Percentiles rank a stretch among this genome's conserved stretches.
Evolutionary conservation across 2,888 invertebrate genomes (phyloP).

Genomic region (Germaria angustata): DNA sequence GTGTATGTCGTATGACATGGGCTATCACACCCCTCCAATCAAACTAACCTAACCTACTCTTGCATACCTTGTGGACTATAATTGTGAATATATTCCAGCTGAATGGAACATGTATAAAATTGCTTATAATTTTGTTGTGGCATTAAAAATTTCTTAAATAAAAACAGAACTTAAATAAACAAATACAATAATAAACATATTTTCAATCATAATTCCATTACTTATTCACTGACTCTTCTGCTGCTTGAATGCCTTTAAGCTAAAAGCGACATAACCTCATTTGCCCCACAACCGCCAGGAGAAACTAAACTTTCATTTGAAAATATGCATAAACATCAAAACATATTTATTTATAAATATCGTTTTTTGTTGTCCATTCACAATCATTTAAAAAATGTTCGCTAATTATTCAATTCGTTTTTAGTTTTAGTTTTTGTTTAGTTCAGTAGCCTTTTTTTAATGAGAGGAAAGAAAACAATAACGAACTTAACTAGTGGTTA

Average conservation of each 20-base stretch:
- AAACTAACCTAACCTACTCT: no score
- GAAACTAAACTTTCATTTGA: slow-evolving; percentile 33
- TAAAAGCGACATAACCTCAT: neutral
- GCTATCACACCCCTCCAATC: no score
- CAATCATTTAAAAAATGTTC: slow-evolving; percentile 37
- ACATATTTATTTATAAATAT: neutral
- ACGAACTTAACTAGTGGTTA: slow-evolving; percentile 39
- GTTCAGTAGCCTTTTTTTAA: slow-evolving; percentile 12
- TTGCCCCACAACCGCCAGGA: neutral
- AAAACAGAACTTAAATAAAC: no score
- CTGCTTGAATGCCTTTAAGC: neutral
- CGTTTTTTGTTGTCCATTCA: neutral
- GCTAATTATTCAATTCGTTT: slow-evolving; percentile 31
- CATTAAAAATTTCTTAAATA: no score
- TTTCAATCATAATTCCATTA: no score
- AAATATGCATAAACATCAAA: slow-evolving; percentile 21
- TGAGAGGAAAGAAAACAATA: neutral
- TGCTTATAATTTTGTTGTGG: no score
- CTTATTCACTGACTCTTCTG: no score
- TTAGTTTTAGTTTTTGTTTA: neutral
- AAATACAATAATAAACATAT: no score
- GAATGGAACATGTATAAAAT: no score
- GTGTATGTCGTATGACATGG: no score
- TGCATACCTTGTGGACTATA: no score
- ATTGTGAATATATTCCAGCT: no score